These are phyloP conservation scores for Aphelenchoides bicaudatus DNA, from an alignment of 2,888 invertebrate species.

Conservation along the genomic window DNA sequence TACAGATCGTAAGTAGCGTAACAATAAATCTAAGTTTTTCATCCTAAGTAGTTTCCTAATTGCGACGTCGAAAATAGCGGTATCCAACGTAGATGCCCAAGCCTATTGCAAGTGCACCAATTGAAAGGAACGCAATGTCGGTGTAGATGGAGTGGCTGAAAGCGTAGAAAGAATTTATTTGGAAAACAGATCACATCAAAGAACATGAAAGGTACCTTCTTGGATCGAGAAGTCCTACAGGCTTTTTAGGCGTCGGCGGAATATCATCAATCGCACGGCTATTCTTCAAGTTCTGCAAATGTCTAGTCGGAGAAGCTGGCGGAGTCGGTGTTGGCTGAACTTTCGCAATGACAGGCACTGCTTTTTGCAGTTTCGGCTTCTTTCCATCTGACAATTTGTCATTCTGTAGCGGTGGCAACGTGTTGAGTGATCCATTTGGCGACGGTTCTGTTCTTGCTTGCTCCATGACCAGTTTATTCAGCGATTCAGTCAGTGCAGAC, in stretches of 20 bases:
- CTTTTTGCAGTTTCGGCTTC: background rate
- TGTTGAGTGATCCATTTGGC: too few relatives aligned
- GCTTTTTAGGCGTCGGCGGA: conserved; percentile 41
- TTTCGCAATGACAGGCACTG: too few relatives aligned
- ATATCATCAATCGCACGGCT: conserved; percentile 41
- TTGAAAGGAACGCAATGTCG: conserved; percentile 42
- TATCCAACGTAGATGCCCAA: conserved; percentile 32
- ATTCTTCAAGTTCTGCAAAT: too few relatives aligned
- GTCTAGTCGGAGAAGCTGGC: too few relatives aligned
- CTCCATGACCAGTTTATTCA: too few relatives aligned
- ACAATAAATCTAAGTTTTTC: too few relatives aligned
- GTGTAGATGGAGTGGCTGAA: conserved; percentile 29
- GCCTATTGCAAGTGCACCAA: conserved; percentile 39
- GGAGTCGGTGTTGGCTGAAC: too few relatives aligned
- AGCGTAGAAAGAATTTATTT: conserved; percentile 13
- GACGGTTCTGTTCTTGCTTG: too few relatives aligned
- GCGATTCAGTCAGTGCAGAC: too few relatives aligned
- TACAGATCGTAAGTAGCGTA: too few relatives aligned
- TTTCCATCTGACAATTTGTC: background rate
- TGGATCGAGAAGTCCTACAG: conserved; percentile 37
- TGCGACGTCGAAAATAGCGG: conserved; percentile 23
- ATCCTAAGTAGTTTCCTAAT: too few relatives aligned
- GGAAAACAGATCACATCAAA: conserved; percentile 10
- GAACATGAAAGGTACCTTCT: conserved; percentile 29
- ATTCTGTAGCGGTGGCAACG: background rate